Evolutionary conservation across 2,113 vertebrate genomes (phyloP), one percentile per base, ranked within the genome.

Genomic region (Crotalus viridis): DNA sequence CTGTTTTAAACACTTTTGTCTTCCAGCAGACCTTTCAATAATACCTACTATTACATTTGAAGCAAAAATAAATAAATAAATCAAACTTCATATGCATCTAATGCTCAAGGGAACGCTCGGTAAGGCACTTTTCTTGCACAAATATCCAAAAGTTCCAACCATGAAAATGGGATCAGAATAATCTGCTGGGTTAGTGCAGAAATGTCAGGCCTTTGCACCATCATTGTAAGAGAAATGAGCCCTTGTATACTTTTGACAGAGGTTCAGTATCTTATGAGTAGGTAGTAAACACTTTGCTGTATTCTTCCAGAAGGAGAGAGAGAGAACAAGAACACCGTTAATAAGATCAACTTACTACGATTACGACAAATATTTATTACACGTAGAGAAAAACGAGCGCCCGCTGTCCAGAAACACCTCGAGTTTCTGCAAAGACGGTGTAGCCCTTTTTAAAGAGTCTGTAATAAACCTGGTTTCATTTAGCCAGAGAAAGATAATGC

Each of bases 251-350:
- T 85, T 24, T 92, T 95, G 89, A 95, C 94, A 3, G 95, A 96
- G 92, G 94, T 95, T 91, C 96, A 96, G 85, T 91, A 88, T 93
- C 94, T 89, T 52, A 64, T 51, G 56, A 87, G 92, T 89, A 93
- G 81, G 93, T 88, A 94, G 93, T 92, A 90, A 95, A 95, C 69
- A 93, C 94, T 93, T 96, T 87, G 24, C 74, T 88, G 19, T 56
- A 4, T 90, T 39, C 93, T 91, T 94, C 94, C 95, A 93, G 92
- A 46, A 93, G 94, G 95, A 26, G 52, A 28, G 55, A 28, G 55
- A 19, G 55, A 1, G 0, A 6, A 12, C 12, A 12, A 24, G 8
- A 52, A 46, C 5, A 21, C 6, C 39, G 39, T 81, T 90, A 94
- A 52, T 81, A 93, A 94, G 96, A 95, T 94, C 95, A 95, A 91